phyloP scores from a whole-genome alignment of 64 coral and sea anemone genomes.

The Actinia tenebrosa region DNA sequence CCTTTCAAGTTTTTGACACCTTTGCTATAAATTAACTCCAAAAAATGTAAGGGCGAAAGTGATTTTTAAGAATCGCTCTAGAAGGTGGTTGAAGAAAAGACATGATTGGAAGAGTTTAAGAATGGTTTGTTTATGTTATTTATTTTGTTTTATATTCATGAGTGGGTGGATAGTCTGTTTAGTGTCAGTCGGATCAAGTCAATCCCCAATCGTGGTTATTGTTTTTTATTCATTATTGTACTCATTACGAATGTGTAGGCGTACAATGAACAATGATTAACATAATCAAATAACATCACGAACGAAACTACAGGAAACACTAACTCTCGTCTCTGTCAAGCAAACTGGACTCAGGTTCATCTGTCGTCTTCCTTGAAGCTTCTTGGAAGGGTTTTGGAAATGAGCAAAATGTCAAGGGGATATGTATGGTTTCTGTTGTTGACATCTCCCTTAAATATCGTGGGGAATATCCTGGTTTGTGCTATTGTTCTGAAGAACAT shows the following conservation, averaged over 20 bases:
- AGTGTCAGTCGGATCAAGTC: not conserved
- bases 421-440: not conserved
- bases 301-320: not conserved
- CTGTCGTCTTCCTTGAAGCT: not conserved
- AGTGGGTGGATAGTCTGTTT: not conserved
- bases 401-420: not conserved
- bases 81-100: not conserved
- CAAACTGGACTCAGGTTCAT: not conserved
- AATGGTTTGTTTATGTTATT: not conserved
- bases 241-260: not conserved
- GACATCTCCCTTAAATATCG: slow-evolving; percentile 24
- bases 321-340: not conserved
- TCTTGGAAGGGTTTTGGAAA: not conserved
- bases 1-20: not conserved
- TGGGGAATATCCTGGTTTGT: slow-evolving; percentile 43
- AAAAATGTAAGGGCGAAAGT: not conserved
- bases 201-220: not conserved
- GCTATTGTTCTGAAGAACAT: slow-evolving; percentile 18
- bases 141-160: not conserved
- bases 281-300: not conserved
- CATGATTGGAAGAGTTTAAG: not conserved
- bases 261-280: not conserved
- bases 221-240: not conserved
- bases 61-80: not conserved
- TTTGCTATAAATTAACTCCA: not conserved